These are phyloP conservation scores for Perodicticus potto DNA, from an alignment of 2,797 vertebrate species.

Conservation along the genomic window DNA sequence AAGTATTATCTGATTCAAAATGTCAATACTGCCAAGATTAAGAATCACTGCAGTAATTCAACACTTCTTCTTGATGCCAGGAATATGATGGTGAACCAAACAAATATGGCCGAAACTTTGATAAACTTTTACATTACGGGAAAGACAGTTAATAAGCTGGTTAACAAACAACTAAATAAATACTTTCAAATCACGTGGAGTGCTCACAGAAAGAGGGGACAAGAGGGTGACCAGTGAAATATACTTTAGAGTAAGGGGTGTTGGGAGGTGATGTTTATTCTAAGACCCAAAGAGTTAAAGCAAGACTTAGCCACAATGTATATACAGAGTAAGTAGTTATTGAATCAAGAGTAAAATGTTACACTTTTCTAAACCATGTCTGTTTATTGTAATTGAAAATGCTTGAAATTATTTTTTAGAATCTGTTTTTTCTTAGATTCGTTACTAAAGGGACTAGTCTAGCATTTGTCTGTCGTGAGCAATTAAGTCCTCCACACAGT, in stretches of 20 bases:
- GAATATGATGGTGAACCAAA: background rate
- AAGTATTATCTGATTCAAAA: background rate
- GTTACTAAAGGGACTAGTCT: slow-evolving; percentile 9
- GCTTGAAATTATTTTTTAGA: slow-evolving; percentile 33
- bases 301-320: background rate
- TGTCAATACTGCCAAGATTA: background rate
- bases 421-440: slow-evolving; percentile 9
- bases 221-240: background rate
- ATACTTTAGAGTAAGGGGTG: background rate
- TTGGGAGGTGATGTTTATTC: background rate
- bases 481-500: slow-evolving; percentile 53
- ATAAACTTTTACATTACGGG: background rate
- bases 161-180: background rate
- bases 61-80: background rate
- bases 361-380: background rate
- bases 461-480: slow-evolving; percentile 55
- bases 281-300: background rate
- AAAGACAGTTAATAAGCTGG: background rate
- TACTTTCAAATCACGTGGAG: background rate
- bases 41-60: background rate
- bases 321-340: background rate
- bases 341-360: background rate
- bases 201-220: background rate
- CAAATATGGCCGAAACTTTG: background rate
- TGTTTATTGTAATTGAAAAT: background rate